Conservation (phyloP, 2,113 vertebrate species). For the Ancistrus triradiatus region DNA sequence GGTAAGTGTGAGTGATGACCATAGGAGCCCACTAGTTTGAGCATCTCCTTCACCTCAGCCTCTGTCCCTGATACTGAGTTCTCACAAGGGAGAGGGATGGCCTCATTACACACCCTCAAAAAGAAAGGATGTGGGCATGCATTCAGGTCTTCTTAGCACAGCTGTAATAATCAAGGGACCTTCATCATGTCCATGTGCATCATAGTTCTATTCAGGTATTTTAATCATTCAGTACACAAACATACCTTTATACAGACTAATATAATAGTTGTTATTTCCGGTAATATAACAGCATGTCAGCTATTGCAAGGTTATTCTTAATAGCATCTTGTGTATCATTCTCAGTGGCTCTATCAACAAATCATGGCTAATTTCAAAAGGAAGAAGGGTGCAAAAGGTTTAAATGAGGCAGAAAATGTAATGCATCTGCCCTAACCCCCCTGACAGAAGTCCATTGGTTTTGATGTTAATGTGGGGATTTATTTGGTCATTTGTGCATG, state of each 20-base stretch:
- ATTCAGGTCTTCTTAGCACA: slow-evolving; percentile 11
- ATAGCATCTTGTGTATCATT: slow-evolving; percentile 13
- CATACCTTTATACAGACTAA: neutral
- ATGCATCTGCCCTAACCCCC: slow-evolving; percentile 62
- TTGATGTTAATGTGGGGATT: slow-evolving; percentile 60
- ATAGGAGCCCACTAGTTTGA: slow-evolving; percentile 31
- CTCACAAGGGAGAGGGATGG: slow-evolving; percentile 33
- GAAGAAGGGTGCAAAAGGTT: slow-evolving; percentile 39
- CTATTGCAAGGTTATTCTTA: slow-evolving; percentile 33
- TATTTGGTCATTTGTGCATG: slow-evolving; percentile 59
- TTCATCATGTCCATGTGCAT: slow-evolving; percentile 12
- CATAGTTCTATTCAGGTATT: slow-evolving; percentile 22
- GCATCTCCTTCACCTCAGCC: slow-evolving; percentile 50
- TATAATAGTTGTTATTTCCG: slow-evolving; percentile 30
- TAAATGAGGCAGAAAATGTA: slow-evolving; percentile 70
- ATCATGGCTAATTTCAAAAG: slow-evolving; percentile 64
- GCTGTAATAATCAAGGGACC: slow-evolving; percentile 8
- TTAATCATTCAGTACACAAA: slow-evolving; percentile 4
- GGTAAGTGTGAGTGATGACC: slow-evolving; percentile 53
- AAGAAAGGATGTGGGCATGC: slow-evolving; percentile 14
- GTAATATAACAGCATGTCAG: slow-evolving; percentile 16
- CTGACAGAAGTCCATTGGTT: slow-evolving; percentile 63
- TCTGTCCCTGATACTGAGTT: slow-evolving; percentile 31
- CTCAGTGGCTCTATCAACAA: slow-evolving; percentile 53
- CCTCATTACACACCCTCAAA: slow-evolving; percentile 41